phyloP scores from a whole-genome alignment of 2,113 vertebrate species.

The Megaceryle torquata region DNA sequence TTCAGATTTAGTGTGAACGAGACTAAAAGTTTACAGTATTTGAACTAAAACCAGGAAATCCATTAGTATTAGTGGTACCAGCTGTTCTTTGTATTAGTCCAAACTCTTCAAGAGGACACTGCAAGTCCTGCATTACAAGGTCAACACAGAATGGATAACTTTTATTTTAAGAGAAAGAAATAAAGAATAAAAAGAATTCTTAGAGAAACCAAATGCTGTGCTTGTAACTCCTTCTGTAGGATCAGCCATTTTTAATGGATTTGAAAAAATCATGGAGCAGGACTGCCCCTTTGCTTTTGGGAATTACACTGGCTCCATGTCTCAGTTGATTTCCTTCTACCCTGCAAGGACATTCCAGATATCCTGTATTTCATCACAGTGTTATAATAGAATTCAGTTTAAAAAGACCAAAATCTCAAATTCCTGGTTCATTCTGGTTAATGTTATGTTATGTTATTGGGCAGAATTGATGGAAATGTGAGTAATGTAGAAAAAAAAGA shows the following conservation, averaged over 20 bases:
- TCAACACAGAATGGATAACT: neutral
- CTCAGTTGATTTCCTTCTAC: neutral
- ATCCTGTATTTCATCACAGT: neutral
- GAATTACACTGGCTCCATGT: neutral
- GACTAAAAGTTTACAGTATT: constrained; percentile 42
- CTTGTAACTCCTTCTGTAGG: neutral
- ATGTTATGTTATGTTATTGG: neutral
- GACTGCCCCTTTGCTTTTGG: neutral
- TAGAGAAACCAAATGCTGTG: neutral
- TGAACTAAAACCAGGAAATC: constrained; percentile 64
- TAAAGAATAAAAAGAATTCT: neutral
- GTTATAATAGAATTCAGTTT: neutral
- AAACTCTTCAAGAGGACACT: constrained; percentile 6
- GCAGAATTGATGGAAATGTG: neutral
- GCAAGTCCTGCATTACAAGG: neutral
- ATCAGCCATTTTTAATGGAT: neutral
- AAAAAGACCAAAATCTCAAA: neutral
- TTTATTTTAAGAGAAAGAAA: constrained; percentile 4
- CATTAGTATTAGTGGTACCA: constrained; percentile 59
- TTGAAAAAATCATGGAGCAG: neutral
- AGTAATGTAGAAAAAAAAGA: neutral
- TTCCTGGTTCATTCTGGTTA: neutral
- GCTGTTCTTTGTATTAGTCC: constrained; percentile 15
- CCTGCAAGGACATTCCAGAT: neutral
- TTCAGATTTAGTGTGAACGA: constrained; percentile 41